Conservation (phyloP, 2,888 invertebrate genomes). For the Nesidiocoris tenuis region DNA sequence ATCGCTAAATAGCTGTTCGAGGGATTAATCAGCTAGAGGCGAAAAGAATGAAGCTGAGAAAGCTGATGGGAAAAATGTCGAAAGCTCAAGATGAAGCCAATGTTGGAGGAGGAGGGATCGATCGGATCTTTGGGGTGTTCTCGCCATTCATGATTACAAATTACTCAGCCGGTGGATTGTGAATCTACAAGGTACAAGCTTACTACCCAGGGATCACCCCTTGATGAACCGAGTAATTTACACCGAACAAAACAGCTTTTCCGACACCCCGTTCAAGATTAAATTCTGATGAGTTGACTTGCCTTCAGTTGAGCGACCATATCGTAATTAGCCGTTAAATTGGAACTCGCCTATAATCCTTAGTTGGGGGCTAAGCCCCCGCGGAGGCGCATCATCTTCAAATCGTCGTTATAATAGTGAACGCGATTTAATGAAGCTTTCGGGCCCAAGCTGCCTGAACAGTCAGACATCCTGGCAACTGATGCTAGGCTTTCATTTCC, state of each 20-base stretch:
- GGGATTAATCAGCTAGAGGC: neutral
- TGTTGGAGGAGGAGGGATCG: neutral
- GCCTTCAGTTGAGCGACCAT: neutral
- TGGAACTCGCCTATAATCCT: neutral
- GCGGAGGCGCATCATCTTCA: neutral
- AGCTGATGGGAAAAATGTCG: neutral
- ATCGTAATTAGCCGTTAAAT: neutral
- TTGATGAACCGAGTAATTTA: constrained; percentile 31
- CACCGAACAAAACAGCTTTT: constrained; percentile 24
- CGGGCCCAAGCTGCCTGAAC: too few relatives aligned
- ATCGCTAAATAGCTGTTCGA: neutral
- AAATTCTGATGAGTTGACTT: constrained; percentile 14
- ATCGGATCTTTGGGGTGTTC: neutral
- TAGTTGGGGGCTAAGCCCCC: too few relatives aligned
- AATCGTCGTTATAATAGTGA: neutral
- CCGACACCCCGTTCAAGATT: neutral
- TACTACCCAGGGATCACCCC: neutral
- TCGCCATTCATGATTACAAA: neutral
- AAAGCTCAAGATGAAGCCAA: neutral
- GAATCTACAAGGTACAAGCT: neutral
- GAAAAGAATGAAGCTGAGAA: neutral
- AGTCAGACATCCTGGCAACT: too few relatives aligned
- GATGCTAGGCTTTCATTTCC: too few relatives aligned
- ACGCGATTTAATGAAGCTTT: too few relatives aligned
- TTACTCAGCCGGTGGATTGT: neutral